These are phyloP conservation scores for Carcharodon carcharias DNA, from an alignment of 2,797 vertebrate species.

Conservation along the genomic window DNA sequence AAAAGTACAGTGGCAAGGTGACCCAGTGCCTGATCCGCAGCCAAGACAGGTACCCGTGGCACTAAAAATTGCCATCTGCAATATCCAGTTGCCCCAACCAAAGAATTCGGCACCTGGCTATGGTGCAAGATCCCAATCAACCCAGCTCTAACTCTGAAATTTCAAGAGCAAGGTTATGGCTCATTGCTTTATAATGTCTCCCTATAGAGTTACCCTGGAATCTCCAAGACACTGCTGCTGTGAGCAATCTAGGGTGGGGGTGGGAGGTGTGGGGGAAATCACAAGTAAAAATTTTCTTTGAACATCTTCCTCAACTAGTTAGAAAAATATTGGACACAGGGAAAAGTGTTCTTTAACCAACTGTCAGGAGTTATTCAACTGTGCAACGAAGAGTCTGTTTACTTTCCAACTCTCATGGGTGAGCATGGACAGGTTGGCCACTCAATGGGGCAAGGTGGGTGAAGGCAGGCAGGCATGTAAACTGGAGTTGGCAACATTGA, in stretches of 20 bases:
- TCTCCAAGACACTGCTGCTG: no score
- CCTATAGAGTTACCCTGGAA: not conserved
- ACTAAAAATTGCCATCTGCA: not conserved
- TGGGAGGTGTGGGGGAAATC: not conserved
- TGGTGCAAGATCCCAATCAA: not conserved
- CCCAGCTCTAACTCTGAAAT: not conserved
- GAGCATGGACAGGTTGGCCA: not conserved
- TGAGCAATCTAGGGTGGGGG: not conserved
- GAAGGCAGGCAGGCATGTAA: not conserved
- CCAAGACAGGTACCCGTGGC: not conserved
- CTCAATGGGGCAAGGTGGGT: not conserved
- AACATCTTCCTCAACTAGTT: not conserved
- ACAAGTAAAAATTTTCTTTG: not conserved
- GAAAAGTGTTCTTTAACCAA: not conserved
- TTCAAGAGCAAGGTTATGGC: not conserved
- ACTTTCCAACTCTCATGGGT: not conserved
- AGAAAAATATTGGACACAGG: not conserved
- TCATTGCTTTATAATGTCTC: not conserved
- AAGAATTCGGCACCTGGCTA: not conserved
- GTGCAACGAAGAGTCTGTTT: not conserved
- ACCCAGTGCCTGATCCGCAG: not conserved
- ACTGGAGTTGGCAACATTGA: not conserved
- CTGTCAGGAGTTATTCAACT: not conserved
- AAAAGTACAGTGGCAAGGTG: not conserved
- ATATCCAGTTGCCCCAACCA: not conserved